These are phyloP conservation scores for Daktulosphaira vitifoliae DNA, from an alignment of 1,140 invertebrate species.

Conservation along the genomic window DNA sequence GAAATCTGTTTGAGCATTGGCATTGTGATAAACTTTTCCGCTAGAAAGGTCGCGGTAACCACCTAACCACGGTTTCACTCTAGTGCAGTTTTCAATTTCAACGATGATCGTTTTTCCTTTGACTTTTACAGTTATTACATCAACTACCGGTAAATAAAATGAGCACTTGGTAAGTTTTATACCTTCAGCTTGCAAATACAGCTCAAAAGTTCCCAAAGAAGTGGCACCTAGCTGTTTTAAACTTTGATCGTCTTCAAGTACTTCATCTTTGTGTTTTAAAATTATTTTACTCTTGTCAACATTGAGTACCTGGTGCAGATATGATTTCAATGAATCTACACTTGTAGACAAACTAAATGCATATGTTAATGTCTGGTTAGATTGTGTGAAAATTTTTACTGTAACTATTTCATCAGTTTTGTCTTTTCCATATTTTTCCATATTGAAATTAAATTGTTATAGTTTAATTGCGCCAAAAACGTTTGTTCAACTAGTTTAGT, in stretches of 20 bases:
- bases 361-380: slow-evolving; percentile 29
- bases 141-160: slow-evolving; percentile 35
- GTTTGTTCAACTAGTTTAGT: too few relatives aligned
- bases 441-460: too few relatives aligned
- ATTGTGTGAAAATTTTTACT: slow-evolving; percentile 34
- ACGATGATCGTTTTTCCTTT: slow-evolving; percentile 33
- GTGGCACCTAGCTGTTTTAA: slow-evolving; percentile 35
- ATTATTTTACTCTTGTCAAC: slow-evolving; percentile 9
- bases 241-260: slow-evolving; percentile 26
- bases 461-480: too few relatives aligned
- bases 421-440: too few relatives aligned
- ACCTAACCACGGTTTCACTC: slow-evolving; percentile 36
- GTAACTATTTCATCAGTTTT: slow-evolving; percentile 35
- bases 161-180: neutral
- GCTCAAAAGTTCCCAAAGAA: slow-evolving; percentile 35
- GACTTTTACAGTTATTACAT: slow-evolving; percentile 37
- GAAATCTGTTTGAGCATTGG: slow-evolving; percentile 35
- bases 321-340: slow-evolving; percentile 25
- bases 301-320: slow-evolving; percentile 13
- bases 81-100: slow-evolving; percentile 36
- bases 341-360: slow-evolving; percentile 33
- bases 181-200: slow-evolving; percentile 18
- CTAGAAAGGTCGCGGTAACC: slow-evolving; percentile 35
- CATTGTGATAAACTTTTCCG: slow-evolving; percentile 35
- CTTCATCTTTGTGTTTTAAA: neutral